Evolutionary conservation across 2,113 vertebrate species (phyloP).

Genomic region (Gopherus flavomarginatus): DNA sequence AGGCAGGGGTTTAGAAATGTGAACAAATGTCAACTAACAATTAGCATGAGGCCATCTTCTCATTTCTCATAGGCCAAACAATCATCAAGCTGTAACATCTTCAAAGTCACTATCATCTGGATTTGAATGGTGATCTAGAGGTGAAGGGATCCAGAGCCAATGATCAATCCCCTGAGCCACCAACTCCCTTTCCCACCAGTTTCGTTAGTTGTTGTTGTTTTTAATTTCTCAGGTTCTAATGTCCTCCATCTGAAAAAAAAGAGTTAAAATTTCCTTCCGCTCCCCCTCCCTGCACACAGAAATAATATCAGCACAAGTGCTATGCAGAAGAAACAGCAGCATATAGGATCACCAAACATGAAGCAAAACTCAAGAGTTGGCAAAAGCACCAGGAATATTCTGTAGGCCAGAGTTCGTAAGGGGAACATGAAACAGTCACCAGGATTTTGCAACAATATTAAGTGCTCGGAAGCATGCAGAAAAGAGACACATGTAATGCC

Average conservation of each 20-base stretch:
- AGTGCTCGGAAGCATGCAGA: background rate
- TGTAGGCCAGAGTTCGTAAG: background rate
- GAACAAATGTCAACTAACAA: background rate
- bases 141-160: background rate
- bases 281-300: background rate
- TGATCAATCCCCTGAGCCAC: background rate
- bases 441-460: background rate
- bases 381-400: fast-evolving
- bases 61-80: fast-evolving
- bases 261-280: background rate
- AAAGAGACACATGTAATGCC: background rate
- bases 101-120: background rate
- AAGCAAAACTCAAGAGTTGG: background rate
- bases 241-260: background rate
- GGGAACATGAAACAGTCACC: background rate
- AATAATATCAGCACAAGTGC: background rate
- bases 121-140: background rate
- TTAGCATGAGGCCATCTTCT: background rate
- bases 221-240: fast-evolving
- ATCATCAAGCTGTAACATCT: background rate
- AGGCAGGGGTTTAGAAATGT: background rate
- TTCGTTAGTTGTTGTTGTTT: background rate
- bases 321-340: background rate
- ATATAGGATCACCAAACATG: background rate
- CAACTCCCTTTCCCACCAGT: background rate